These are phyloP conservation scores for Edolisoma coerulescens DNA, from an alignment of 2,113 vertebrate species.

Conservation along the genomic window DNA sequence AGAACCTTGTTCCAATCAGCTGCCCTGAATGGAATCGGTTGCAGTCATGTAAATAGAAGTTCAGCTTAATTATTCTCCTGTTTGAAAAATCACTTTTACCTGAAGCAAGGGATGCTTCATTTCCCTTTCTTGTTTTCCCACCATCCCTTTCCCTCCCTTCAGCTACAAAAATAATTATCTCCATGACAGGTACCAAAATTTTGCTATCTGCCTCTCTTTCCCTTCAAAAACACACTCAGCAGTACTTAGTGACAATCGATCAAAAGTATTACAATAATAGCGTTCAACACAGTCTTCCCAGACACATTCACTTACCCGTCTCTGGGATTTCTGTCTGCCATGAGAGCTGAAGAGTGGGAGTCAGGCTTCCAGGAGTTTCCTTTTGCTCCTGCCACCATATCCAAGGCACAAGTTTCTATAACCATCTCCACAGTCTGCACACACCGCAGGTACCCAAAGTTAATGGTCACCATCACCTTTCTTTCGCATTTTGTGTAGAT, in stretches of 20 bases:
- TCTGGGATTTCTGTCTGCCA: neutral
- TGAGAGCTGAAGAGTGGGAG: neutral
- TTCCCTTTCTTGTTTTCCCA: neutral
- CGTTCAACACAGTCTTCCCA: neutral
- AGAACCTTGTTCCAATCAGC: neutral
- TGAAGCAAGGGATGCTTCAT: neutral
- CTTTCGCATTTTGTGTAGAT: neutral
- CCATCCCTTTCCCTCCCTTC: neutral
- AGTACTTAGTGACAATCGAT: neutral
- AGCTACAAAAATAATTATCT: constrained; percentile 27
- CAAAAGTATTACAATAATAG: neutral
- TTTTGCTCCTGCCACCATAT: neutral
- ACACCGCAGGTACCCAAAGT: neutral
- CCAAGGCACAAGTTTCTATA: neutral
- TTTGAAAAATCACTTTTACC: neutral
- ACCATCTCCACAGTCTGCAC: neutral
- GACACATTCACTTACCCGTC: neutral
- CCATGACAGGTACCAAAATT: neutral
- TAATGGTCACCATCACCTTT: neutral
- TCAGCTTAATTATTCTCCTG: constrained; percentile 10
- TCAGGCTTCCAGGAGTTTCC: neutral
- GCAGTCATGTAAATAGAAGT: constrained; percentile 1
- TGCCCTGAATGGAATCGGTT: fast-evolving
- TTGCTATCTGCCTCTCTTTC: neutral
- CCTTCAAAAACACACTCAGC: constrained; percentile 2